Base-by-base conservation (phyloP, 53 echinoderm and acorn worm species). In the Actinopyga echinites region DNA sequence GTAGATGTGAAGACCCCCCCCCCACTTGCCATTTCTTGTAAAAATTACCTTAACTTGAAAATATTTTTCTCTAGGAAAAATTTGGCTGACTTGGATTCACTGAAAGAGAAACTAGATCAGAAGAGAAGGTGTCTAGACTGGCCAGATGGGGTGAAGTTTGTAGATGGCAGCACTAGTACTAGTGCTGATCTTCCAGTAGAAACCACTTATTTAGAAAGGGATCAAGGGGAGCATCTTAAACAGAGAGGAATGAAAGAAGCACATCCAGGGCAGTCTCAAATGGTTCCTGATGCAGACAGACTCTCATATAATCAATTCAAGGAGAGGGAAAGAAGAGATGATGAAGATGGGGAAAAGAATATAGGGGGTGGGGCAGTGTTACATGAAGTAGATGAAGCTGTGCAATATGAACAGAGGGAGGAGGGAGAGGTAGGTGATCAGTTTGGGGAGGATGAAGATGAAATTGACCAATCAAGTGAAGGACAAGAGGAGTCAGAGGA, bases 71-170 rank as follows among this genome's bases (percentile, higher is more conserved):
- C 2, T 83, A 96, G 96, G 73, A 91, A 86, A 87, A 91, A 96
- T 81, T 83, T 96, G 59, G 82, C 90, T 40, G 93, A 96, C 37
- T 84, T 96, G 52, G 96, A 96, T 59, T 58, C 52, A 20, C 75
- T 96, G 29, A 86, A 96, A 57, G 86, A 94, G 31, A 85, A 87
- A 36, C 83, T 97, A 53, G 86, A 90, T 54, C 83, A 85, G 38
- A 96, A 84, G 52, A 64, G 66, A 80, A 83, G 21, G 69, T 56
- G 37, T 42, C 65, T 25, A 22, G 55, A 79, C 67, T 58, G 37
- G 69, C 84, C 23, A 7, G 42, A 33, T 35, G 59, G 24, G 36
- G 56, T 28, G 71, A 82, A 65, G 83, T 71, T 55, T 31, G 82
- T 6, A 17, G 12, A 49, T 49, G 49, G 49, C 1, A 49, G 49